Base-by-base conservation (phyloP, 2,888 invertebrate genomes). In the Muschampia plurimacula region DNA sequence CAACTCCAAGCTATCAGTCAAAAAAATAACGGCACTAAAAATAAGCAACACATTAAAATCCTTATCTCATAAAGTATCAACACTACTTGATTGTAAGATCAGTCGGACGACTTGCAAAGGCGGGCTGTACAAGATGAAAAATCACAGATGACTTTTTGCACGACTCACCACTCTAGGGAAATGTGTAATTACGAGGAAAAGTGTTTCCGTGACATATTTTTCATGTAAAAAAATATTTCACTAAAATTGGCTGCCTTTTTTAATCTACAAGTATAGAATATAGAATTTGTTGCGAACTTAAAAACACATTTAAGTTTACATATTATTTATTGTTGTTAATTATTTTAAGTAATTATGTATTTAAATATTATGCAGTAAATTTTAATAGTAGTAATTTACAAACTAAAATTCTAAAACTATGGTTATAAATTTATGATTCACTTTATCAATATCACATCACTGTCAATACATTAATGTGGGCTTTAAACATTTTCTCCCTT, bases 91-190 rank as follows among this genome's bases (percentile, higher is more conserved):
- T 74, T 80, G 74, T 80, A 80, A 84, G 81, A 81, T 22, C 22
- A 71, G 60, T 41, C 57, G 32, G 15, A 79, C 83, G 83, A 84
- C 81, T 81, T 83, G 79, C 82, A 84, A 88, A 89, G 92, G 92
- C 91, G 89, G 87, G 84, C 75, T 84, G 79, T 79, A 83, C 86
- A 86, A 89, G 90, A 92, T 92, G 92, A 92, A 92, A 92, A 92
- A 92, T 92, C 91, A 89, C 92, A 89, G 92, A 89, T 85, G 87
- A 88, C 87, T 90, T 86, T 89, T 91, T 86, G 86, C 82, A 81
- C 79, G 81, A 89, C 86, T 89, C 89, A 87, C 89, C 86, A 86
- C 87, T 85, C 86, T 73, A 77, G 90, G 87, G 84, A 84, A 82
- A 78, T 74, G 87, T 83, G 84, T 85, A 86, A 87, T 90, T 88